phyloP scores from a whole-genome alignment of 2,888 invertebrate species.

The Caenorhabditis afra region DNA sequence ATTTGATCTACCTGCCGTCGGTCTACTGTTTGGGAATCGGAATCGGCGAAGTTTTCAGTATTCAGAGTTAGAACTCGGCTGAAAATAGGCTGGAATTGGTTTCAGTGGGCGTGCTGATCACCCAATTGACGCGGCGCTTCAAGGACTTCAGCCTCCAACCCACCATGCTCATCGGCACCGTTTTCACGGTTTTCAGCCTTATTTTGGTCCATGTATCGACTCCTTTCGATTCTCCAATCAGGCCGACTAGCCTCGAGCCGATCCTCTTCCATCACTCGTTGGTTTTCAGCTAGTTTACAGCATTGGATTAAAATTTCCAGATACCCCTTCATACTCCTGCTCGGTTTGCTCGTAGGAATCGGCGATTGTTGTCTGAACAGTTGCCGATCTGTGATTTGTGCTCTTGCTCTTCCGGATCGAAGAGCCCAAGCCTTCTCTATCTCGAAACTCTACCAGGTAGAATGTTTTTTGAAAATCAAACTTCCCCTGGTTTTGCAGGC shows the following conservation, averaged over 20 bases:
- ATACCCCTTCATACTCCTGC: constrained; percentile 52
- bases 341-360: constrained; percentile 62
- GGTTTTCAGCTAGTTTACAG: background rate
- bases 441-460: constrained; percentile 69
- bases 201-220: constrained; percentile 56
- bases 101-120: constrained; percentile 68
- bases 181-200: constrained; percentile 20
- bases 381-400: constrained; percentile 62
- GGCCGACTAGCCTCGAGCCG: constrained; percentile 53
- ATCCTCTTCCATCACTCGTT: constrained; percentile 52
- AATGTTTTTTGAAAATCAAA: no score
- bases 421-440: constrained; percentile 66
- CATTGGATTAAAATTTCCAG: constrained; percentile 38
- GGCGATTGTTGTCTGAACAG: constrained; percentile 67
- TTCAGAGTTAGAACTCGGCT: no score
- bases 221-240: constrained; percentile 59
- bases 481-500: no score
- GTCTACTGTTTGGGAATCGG: constrained; percentile 63
- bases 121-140: constrained; percentile 54
- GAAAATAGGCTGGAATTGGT: no score
- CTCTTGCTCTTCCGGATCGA: constrained; percentile 61
- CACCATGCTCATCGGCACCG: constrained; percentile 61
- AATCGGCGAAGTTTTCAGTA: constrained; percentile 65
- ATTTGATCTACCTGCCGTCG: constrained; percentile 59
- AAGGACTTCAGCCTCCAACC: constrained; percentile 67